Evolutionary conservation across 2,797 vertebrate genomes (phyloP).

Genomic region (Cygnus olor): DNA sequence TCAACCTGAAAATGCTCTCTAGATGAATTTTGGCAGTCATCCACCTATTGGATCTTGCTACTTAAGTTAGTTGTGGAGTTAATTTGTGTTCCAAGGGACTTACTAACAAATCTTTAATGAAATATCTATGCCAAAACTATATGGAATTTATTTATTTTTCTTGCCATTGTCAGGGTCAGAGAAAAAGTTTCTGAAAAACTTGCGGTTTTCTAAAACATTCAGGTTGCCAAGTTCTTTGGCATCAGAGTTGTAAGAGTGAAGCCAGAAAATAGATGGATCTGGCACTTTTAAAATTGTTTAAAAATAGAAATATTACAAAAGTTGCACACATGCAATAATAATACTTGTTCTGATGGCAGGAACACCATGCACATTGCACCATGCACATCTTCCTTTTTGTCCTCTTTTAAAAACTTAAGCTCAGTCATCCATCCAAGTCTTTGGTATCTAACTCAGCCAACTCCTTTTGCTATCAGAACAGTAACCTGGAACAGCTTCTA

Average conservation of each 20-base stretch:
- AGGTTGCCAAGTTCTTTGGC: constrained; percentile 41
- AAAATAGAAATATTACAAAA: constrained; percentile 65
- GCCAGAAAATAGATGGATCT: constrained; percentile 64
- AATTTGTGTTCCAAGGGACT: not conserved
- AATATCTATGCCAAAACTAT: not conserved
- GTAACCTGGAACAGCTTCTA: not conserved
- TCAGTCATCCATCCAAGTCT: not conserved
- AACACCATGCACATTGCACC: not conserved
- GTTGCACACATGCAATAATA: constrained; percentile 53
- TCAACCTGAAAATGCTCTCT: not conserved
- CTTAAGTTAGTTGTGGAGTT: not conserved
- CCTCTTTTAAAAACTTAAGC: not conserved
- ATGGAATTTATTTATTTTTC: constrained; percentile 13
- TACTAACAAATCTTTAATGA: constrained; percentile 40
- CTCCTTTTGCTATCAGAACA: not conserved
- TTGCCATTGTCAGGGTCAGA: constrained; percentile 5
- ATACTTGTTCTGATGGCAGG: not conserved
- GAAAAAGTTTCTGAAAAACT: constrained; percentile 17
- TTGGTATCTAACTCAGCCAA: not conserved
- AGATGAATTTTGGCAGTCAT: constrained; percentile 4
- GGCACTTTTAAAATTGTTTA: constrained; percentile 48
- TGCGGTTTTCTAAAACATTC: not conserved
- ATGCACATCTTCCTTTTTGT: not conserved
- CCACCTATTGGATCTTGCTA: not conserved
- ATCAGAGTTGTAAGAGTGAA: not conserved